Base-by-base conservation (phyloP, 2,113 vertebrate species). In the Xiphophorus maculatus region DNA sequence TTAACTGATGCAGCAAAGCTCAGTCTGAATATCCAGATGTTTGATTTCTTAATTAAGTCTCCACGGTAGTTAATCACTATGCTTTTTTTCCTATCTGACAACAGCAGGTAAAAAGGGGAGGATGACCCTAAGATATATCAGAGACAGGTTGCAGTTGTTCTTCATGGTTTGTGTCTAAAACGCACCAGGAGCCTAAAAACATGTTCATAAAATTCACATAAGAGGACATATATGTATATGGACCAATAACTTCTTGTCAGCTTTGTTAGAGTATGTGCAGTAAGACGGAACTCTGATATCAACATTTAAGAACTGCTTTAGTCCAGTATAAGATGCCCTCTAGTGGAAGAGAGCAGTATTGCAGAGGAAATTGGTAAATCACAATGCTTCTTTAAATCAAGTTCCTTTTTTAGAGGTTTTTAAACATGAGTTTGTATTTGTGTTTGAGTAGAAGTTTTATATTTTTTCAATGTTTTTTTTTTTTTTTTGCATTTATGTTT, bases 31-130 rank as follows among this genome's bases (percentile, higher is more conserved):
- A 90, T 91, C 89, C 93, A 93, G 93, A 93, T 95, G 93, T 92
- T 91, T 93, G 90, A 93, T 92, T 90, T 90, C 89, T 93, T 92
- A 94, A 94, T 95, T 93, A 93, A 93, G 90, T 92, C 86, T 92
- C 92, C 81, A 85, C 91, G 88, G 85, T 76, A 86, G 83, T 89
- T 92, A 91, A 91, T 91, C 82, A 81, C 30, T 30, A 69, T 69
- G 51, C 67, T 84, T 84, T 73, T 79, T 54, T 54, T n/a, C 7
- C 67, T 62, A 69, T 85, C 75, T 79, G 77, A 78, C 72, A 84
- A 88, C 86, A 93, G 90, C 88, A 91, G 89, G 90, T 87, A 87
- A 76, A 72, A 58, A 74, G 42, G 71, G 64, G 71, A 87, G 42
- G 69, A 69, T 79, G 84, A 89, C 83, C 87, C 80, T 81, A 65